phyloP scores from a whole-genome alignment of 2,888 invertebrate species.

The Mongoloraphidia duomilia region DNA sequence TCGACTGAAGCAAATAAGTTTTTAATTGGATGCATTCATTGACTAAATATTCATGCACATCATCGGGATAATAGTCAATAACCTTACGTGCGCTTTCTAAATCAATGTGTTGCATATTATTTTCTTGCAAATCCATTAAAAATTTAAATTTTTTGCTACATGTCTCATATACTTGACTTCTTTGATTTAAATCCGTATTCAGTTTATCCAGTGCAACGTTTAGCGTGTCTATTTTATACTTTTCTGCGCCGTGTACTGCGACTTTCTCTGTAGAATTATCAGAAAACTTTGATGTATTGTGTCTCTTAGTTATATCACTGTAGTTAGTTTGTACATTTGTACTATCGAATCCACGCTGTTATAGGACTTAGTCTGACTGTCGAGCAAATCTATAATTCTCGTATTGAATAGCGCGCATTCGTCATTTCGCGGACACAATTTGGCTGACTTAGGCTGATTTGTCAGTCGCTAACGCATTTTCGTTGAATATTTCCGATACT shows the following conservation, averaged over 20 bases:
- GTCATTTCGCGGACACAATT: no score
- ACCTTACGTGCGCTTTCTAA: slow-evolving; percentile 8
- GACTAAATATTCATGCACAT: slow-evolving; percentile 1
- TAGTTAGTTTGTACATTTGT: slow-evolving; percentile 9
- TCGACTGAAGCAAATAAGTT: background rate
- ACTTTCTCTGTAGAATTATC: slow-evolving; percentile 10
- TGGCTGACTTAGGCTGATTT: no score
- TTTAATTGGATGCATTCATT: background rate
- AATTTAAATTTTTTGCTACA: slow-evolving; percentile 10
- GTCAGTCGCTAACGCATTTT: no score
- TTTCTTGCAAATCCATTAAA: slow-evolving; percentile 10
- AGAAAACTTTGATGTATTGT: slow-evolving; percentile 10
- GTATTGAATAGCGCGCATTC: no score
- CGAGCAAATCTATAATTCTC: background rate
- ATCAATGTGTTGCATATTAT: slow-evolving; percentile 6
- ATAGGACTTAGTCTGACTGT: background rate
- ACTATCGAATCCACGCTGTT: background rate
- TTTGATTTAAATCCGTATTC: slow-evolving; percentile 10
- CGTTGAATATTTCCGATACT: no score
- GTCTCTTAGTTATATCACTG: slow-evolving; percentile 10
- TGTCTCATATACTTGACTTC: slow-evolving; percentile 9
- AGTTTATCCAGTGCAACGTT: slow-evolving; percentile 9
- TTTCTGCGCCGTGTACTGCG: slow-evolving; percentile 8
- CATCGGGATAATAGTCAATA: slow-evolving; percentile 7
- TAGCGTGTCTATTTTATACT: slow-evolving; percentile 10